A percentile compares a stretch with the other conserved stretches of the same genome.
These are phyloP conservation scores for Heterochromis multidens DNA, from an alignment of 2,113 vertebrate genomes.

Conservation along the genomic window DNA sequence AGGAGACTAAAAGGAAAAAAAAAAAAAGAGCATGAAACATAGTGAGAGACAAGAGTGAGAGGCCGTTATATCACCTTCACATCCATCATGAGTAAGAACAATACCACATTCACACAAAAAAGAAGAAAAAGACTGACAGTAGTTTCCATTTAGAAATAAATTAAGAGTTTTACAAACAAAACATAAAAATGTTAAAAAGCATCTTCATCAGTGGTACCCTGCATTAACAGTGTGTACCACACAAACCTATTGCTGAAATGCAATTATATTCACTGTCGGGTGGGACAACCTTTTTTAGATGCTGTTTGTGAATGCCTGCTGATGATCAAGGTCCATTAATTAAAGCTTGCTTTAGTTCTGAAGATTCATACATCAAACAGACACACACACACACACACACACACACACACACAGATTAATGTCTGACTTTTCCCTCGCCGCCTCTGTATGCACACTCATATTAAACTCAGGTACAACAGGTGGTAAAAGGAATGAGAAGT, in stretches of 20 bases:
- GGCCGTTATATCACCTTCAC: slow-evolving; percentile 14
- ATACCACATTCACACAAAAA: not conserved
- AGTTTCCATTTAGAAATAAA: slow-evolving; percentile 23
- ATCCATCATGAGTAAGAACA: slow-evolving; percentile 24
- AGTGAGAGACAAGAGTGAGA: not conserved
- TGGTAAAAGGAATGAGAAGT: not conserved
- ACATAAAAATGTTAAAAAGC: not conserved
- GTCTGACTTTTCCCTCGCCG: not conserved
- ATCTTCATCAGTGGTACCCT: slow-evolving; percentile 9
- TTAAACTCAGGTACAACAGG: not conserved
- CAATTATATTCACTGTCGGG: slow-evolving; percentile 60
- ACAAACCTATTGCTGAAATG: slow-evolving; percentile 58
- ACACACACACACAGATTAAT: not conserved
- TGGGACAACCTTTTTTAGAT: slow-evolving; percentile 46
- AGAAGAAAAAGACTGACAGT: not conserved
- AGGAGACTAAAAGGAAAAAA: not conserved
- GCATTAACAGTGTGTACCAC: slow-evolving; percentile 29
- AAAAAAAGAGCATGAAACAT: not conserved
- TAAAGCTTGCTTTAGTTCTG: slow-evolving; percentile 53
- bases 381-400: not conserved
- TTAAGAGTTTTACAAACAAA: slow-evolving; percentile 4
- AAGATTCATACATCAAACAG: slow-evolving; percentile 42
- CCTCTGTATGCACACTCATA: not conserved
- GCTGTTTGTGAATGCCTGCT: slow-evolving; percentile 63
- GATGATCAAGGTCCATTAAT: slow-evolving; percentile 65